Percentiles rank a stretch among this genome's conserved stretches.
These are phyloP conservation scores for Anoncus sp. DNA, from an alignment of 2,888 invertebrate species.

Conservation along the genomic window DNA sequence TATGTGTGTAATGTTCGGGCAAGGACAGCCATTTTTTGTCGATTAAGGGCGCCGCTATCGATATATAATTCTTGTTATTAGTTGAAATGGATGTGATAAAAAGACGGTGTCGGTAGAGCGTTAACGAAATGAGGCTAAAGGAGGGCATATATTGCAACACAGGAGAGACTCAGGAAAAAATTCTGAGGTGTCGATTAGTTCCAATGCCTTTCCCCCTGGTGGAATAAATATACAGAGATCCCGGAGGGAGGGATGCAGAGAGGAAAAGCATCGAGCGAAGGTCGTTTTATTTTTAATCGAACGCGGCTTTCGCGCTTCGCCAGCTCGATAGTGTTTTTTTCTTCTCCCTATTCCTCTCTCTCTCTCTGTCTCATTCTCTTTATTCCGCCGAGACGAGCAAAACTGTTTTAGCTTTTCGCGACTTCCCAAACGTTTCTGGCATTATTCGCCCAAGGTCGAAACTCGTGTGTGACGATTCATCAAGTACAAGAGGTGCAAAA, in stretches of 20 bases:
- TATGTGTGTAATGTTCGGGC: too few relatives aligned
- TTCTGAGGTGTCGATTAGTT: conserved; percentile 57
- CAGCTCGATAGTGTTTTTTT: conserved; percentile 44
- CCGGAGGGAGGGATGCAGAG: conserved; percentile 23
- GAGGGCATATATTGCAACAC: background rate
- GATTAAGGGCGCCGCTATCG: too few relatives aligned
- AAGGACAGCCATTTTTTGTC: too few relatives aligned
- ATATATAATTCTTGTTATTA: conserved; percentile 1
- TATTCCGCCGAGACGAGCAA: conserved; percentile 8
- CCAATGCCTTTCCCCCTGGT: conserved; percentile 53
- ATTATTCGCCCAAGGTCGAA: conserved; percentile 60
- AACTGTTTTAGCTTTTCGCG: conserved; percentile 51
- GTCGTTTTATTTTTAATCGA: conserved; percentile 71
- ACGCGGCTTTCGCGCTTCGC: conserved; percentile 58
- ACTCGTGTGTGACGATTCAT: conserved; percentile 58
- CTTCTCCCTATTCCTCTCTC: conserved; percentile 26
- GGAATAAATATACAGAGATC: conserved; percentile 25
- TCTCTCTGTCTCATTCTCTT: conserved; percentile 36
- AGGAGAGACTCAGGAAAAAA: conserved; percentile 31
- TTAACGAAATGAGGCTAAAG: conserved; percentile 26
- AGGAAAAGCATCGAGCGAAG: conserved; percentile 59
- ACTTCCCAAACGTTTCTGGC: conserved; percentile 49
- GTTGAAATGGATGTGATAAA: too few relatives aligned
- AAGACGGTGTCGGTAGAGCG: conserved; percentile 26
- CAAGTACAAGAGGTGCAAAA: conserved; percentile 44